Percentiles rank a stretch among this genome's conserved stretches.
Evolutionary conservation across 2,888 invertebrate genomes (phyloP).

Genomic region (Lepidocyrtinus sp.): DNA sequence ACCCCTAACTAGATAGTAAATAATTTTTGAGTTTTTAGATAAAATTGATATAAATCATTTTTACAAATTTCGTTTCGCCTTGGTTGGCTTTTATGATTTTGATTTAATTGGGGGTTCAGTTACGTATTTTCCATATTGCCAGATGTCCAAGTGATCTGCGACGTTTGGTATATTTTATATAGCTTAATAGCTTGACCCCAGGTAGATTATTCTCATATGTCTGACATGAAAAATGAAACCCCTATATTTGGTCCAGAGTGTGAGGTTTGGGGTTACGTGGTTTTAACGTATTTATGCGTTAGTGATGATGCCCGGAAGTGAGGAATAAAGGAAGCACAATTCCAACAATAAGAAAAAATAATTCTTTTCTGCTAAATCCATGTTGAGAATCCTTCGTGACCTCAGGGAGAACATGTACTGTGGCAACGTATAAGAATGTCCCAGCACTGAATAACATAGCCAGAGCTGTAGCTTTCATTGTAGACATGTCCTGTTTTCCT

Average conservation of each 20-base stretch:
- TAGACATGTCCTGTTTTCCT: constrained; percentile 90
- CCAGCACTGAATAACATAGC: constrained; percentile 99
- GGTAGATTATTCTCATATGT: neutral
- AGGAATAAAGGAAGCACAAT: constrained; percentile 90
- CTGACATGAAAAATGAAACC: neutral
- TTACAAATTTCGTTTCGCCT: too few relatives aligned
- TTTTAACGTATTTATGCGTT: constrained; percentile 68
- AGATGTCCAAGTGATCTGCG: too few relatives aligned
- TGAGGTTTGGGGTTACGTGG: neutral
- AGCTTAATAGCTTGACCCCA: neutral
- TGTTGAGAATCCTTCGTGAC: constrained; percentile 76
- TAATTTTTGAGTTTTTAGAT: too few relatives aligned
- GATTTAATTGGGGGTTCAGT: too few relatives aligned
- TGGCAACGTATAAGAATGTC: constrained; percentile 98
- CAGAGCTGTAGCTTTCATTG: constrained; percentile 94
- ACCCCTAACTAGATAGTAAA: too few relatives aligned
- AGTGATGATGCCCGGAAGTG: constrained; percentile 94
- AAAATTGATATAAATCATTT: too few relatives aligned
- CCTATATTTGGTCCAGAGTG: neutral
- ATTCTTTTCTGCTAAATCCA: constrained; percentile 83
- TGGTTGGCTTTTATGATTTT: too few relatives aligned
- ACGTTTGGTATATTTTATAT: too few relatives aligned
- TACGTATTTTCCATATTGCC: too few relatives aligned
- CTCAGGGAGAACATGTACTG: constrained; percentile 98
- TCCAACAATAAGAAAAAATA: constrained; percentile 87